Evolutionary conservation across 2,888 invertebrate species (phyloP), one percentile per base, ranked within the genome.

Genomic region (Bibio marci): DNA sequence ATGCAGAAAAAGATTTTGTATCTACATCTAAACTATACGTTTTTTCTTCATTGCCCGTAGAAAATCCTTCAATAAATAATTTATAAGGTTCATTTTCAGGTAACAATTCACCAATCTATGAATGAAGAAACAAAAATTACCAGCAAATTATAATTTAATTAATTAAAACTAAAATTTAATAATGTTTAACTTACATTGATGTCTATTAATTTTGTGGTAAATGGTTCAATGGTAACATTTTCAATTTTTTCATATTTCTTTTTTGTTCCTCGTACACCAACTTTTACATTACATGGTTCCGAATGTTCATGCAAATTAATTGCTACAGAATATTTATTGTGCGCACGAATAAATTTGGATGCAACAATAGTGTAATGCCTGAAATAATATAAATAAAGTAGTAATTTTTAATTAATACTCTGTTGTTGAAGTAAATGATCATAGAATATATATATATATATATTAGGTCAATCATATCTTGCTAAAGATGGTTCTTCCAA

Each of bases 261-360:
- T 17, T 80, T n/a, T n/a, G n/a, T 79, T 47, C 69, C 70, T 45
- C 72, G 69, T 35, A 74, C 69, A 13, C 69, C 65, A 5, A 80
- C 82, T 46, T 72, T 73, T 15, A 86, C 65, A 17, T 75, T 76
- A 28, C 82, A 71, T 41, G 71, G 71, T 37, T 83, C 65, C 10
- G 67, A 67, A 28, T 30, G 18, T 19, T 37, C 28, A 12, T 37
- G 30, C 8, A 30, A 15, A 3, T 19, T 30, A 3, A 37, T 19
- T 2, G 30, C 18, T 19, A 37, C 19, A 10, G 15, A 13, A 30
- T 37, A 37, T 5, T 18, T 19, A 10, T 18, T 22, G 19, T 37
- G 3, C 19, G 30, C 14, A 17, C 38, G 25, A n/a, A 38, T 25
- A 26, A 19, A 15, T 32, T 38, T 14, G 2, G 38, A n/a, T 25